Evolutionary conservation across 1,140 invertebrate species (phyloP).

Genomic region (Phymorhynchus buccinoides): DNA sequence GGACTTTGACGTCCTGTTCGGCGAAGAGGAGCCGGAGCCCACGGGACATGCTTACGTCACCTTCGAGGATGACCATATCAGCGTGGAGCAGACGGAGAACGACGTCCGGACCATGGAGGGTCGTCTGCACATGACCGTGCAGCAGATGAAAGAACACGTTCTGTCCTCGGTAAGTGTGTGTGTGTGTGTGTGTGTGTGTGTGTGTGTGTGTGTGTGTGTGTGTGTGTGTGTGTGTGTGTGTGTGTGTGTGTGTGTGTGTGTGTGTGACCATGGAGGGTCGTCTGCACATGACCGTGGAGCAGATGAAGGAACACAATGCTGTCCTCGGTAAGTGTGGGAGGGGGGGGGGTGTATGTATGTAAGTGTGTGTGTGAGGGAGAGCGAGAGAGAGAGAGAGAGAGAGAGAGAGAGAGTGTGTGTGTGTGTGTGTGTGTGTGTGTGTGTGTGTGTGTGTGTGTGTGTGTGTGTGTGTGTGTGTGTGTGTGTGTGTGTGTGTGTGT

Average conservation of each 20-base stretch:
- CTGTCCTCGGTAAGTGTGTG: not conserved
- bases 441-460: too few relatives aligned
- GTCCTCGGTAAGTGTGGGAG: not conserved
- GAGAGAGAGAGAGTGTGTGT: too few relatives aligned
- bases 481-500: too few relatives aligned
- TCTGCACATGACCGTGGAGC: not conserved
- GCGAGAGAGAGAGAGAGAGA: too few relatives aligned
- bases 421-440: too few relatives aligned
- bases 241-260: too few relatives aligned
- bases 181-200: too few relatives aligned
- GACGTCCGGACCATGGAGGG: constrained; percentile 70
- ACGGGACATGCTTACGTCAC: constrained; percentile 59
- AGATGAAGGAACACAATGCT: constrained; percentile 2
- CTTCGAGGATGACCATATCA: constrained; percentile 67
- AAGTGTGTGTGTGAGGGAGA: too few relatives aligned
- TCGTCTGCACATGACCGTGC: not conserved
- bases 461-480: too few relatives aligned
- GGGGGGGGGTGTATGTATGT: too few relatives aligned
- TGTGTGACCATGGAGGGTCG: constrained; percentile 57
- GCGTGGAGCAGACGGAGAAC: constrained; percentile 70
- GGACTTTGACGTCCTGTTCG: constrained; percentile 58
- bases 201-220: too few relatives aligned
- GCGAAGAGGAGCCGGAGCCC: not conserved
- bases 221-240: too few relatives aligned
- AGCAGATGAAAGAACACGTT: not conserved